Evolutionary conservation across 2,113 vertebrate genomes (phyloP).

Genomic region (Chloroceryle aenea): DNA sequence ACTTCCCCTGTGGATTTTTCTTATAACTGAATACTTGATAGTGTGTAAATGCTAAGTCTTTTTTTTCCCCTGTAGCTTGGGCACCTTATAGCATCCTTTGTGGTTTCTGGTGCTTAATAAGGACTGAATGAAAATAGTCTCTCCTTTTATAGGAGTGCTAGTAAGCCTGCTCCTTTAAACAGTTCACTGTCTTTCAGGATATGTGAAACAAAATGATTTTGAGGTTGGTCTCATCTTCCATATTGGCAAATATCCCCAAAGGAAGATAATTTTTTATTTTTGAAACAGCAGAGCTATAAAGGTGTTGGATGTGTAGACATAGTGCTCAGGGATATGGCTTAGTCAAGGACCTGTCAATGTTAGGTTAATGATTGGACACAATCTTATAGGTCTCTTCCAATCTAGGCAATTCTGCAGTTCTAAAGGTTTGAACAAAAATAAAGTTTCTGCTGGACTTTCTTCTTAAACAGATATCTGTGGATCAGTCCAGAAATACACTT

Average conservation of each 20-base stretch:
- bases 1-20: neutral
- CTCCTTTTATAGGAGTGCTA: neutral
- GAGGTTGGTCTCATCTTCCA: neutral
- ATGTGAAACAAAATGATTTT: neutral
- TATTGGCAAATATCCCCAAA: neutral
- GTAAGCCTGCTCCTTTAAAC: neutral
- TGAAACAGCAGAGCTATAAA: neutral
- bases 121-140: neutral
- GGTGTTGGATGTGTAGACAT: no score
- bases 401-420: neutral
- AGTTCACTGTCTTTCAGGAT: neutral
- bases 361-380: no score
- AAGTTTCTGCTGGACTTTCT: neutral
- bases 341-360: no score
- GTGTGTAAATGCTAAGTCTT: neutral
- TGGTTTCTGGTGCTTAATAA: neutral
- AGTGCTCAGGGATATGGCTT: no score
- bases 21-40: neutral
- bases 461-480: neutral
- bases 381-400: no score
- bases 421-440: neutral
- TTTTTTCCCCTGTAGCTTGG: neutral
- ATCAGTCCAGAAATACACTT: neutral
- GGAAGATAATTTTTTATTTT: neutral
- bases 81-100: neutral